Base-by-base conservation (phyloP, 2,888 invertebrate species). In the Hirtodrosophila alboralis region DNA sequence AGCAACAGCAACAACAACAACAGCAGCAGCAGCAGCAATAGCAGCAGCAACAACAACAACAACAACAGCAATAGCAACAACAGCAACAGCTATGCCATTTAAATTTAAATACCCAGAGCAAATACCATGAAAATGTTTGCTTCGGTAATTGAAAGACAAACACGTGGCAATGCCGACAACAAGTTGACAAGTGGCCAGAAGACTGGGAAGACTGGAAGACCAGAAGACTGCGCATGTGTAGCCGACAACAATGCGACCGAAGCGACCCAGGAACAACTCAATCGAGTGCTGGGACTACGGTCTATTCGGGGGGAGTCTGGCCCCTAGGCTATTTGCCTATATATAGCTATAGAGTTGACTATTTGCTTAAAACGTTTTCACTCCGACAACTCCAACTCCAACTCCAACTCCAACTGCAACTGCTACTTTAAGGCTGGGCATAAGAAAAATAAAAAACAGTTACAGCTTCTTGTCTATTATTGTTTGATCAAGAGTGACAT, bases 131-230 rank as follows among this genome's bases (percentile, higher is more conserved):
- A 61, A 70, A 56, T 81, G 75, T 81, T 80, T 77, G 64, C 78
- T 9, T 52, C 59, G 41, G 52, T 84, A 80, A 80, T 80, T 84
- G 80, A 84, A 81, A 78, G 73, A 18, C 60, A 80, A 80, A 84
- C 67, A 81, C 13, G 16, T 23, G 31, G 27, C 49, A 64, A 18
- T 16, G 53, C 36, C 65, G 52, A 60, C 66, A 67, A 61, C 67
- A 61, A 49, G 41, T 47, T 53, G 59, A 64, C 64, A 70, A 68
- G 52, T 64, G 65, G 58, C 43, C 31, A 44, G 37, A 13, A 52
- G 56, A 30, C 27, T 8, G n/a, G n/a, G 16, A 27, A 63, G 49
- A 40, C 45, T 53, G 40, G 31, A 57, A 54, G 44, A 41, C 28
- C 8, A 9, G 23, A 48, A 77, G 75, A 63, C 61, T 73, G 79